Evolutionary conservation across 2,888 invertebrate species (phyloP).

Genomic region (Callosobruchus maculatus): DNA sequence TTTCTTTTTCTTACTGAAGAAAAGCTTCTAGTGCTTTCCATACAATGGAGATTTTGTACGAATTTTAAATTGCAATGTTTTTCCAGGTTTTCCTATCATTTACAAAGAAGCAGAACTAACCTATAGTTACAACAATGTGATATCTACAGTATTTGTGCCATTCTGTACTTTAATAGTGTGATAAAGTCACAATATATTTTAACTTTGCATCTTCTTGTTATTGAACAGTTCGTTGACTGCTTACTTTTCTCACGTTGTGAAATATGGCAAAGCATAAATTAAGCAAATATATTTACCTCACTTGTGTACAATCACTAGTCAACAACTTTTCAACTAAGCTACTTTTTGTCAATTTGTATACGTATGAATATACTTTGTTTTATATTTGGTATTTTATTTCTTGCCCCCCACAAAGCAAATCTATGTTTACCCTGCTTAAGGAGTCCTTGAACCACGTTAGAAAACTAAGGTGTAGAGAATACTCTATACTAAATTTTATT

Average conservation of each 20-base stretch:
- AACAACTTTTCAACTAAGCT: neutral
- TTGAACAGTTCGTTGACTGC: neutral
- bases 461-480: too few species aligned
- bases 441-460: too few species aligned
- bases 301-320: neutral
- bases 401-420: too few species aligned
- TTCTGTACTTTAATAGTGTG: neutral
- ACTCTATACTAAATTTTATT: too few species aligned
- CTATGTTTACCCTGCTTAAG: too few species aligned
- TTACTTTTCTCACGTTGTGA: neutral
- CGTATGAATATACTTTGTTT: neutral
- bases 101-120: constrained; percentile 53
- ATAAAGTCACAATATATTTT: neutral
- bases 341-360: neutral
- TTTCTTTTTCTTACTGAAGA: too few species aligned
- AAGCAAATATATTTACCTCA: neutral
- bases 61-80: too few species aligned
- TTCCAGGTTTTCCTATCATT: constrained; percentile 63
- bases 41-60: too few species aligned
- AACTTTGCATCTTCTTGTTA: neutral
- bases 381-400: neutral
- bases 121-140: neutral
- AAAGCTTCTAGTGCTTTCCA: too few species aligned
- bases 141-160: neutral
- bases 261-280: neutral